phyloP scores from a whole-genome alignment of 2,797 vertebrate genomes.

The Meriones psammophilus region DNA sequence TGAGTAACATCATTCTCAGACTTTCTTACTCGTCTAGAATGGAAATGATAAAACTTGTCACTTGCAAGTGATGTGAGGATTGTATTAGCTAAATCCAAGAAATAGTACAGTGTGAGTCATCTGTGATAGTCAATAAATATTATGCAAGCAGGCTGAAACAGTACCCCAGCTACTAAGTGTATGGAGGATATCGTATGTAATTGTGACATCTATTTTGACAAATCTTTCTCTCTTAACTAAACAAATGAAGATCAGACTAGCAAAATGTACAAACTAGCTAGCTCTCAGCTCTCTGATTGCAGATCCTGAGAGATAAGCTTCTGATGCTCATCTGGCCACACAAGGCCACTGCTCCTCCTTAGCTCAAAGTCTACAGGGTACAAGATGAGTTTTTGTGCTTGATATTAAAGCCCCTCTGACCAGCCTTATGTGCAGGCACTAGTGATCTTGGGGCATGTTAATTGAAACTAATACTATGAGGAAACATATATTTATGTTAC shows the following conservation, averaged over 20 bases:
- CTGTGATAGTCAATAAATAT: background rate
- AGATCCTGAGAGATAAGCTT: background rate
- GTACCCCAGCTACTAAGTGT: background rate
- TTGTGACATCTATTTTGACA: background rate
- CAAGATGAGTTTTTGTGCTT: background rate
- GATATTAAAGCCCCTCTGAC: background rate
- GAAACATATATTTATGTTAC: constrained; percentile 41
- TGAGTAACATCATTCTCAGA: background rate
- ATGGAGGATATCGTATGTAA: background rate
- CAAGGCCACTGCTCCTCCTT: background rate
- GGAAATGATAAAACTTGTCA: background rate
- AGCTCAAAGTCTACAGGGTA: background rate
- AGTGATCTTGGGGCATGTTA: constrained; percentile 48
- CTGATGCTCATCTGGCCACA: background rate
- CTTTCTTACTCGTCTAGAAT: background rate
- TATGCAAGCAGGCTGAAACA: background rate
- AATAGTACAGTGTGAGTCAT: background rate
- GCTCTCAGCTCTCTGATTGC: background rate
- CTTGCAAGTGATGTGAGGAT: background rate
- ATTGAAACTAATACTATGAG: constrained; percentile 70
- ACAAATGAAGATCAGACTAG: background rate
- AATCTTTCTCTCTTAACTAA: background rate
- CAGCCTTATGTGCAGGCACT: background rate
- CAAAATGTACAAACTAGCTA: background rate
- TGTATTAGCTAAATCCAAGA: background rate